phyloP scores from a whole-genome alignment of 2,113 vertebrate species.

The Hylia prasina region DNA sequence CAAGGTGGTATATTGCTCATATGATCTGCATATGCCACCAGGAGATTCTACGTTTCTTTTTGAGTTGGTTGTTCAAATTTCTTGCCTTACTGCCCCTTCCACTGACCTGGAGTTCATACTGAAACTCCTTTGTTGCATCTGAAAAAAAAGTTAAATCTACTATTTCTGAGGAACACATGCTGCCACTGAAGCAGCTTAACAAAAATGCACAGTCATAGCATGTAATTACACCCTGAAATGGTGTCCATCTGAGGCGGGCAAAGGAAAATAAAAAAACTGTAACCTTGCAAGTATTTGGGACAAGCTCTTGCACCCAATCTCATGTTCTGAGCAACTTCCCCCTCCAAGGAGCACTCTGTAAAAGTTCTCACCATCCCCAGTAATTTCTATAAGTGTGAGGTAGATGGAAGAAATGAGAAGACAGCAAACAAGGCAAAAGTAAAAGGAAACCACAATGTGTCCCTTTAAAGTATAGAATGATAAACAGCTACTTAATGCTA shows the following conservation, averaged over 20 bases:
- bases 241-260: not conserved
- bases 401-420: not conserved
- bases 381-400: not conserved
- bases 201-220: not conserved
- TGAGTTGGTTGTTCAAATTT: not conserved
- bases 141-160: not conserved
- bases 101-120: not conserved
- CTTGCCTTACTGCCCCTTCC: not conserved
- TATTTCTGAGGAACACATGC: not conserved
- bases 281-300: not conserved
- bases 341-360: not conserved
- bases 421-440: not conserved
- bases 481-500: constrained; percentile 12
- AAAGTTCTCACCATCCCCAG: not conserved
- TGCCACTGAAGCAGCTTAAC: not conserved
- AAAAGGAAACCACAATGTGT: constrained; percentile 14
- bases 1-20: not conserved
- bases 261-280: not conserved
- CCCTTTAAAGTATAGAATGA: not conserved
- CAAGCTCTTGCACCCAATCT: not conserved
- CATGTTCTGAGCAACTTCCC: not conserved
- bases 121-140: not conserved
- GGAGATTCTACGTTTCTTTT: not conserved
- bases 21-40: not conserved
- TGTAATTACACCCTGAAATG: not conserved